Evolutionary conservation across 1,140 invertebrate genomes (phyloP).

Genomic region (Calephelis virginiensis): DNA sequence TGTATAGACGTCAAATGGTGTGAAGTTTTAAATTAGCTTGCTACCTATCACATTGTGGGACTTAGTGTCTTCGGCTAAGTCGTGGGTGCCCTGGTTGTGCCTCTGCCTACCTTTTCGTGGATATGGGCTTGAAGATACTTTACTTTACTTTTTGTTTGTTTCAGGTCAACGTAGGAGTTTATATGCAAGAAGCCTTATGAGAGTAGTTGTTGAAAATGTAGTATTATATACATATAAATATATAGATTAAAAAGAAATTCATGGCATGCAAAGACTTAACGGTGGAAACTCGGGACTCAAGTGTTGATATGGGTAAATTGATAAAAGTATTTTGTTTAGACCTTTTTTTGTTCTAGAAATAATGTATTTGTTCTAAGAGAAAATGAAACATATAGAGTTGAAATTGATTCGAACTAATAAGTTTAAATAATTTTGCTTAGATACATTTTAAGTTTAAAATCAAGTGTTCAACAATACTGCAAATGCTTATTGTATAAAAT

Average conservation of each 20-base stretch:
- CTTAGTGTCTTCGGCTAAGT: too few relatives aligned
- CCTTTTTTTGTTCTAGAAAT: conserved; percentile 20
- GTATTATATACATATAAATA: conserved; percentile 41
- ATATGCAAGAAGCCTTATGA: conserved; percentile 76
- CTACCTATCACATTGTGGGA: too few relatives aligned
- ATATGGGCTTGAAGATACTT: too few relatives aligned
- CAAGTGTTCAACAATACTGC: conserved; percentile 55
- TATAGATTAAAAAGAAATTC: conserved; percentile 49
- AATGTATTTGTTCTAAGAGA: conserved; percentile 4
- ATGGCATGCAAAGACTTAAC: conserved; percentile 46
- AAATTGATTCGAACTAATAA: background rate
- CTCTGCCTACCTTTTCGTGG: too few relatives aligned
- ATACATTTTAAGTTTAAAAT: conserved; percentile 23
- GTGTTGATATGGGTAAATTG: conserved; percentile 43
- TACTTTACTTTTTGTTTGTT: conserved; percentile 40
- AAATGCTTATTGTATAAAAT: conserved; percentile 57
- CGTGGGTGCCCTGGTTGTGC: too few relatives aligned
- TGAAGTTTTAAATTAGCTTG: too few relatives aligned
- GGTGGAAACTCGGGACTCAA: conserved; percentile 67
- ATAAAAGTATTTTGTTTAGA: conserved; percentile 24
- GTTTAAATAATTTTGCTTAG: background rate
- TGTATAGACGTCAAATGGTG: too few relatives aligned
- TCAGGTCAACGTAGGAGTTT: conserved; percentile 76
- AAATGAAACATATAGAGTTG: background rate
- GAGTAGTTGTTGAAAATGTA: conserved; percentile 49